phyloP scores from a whole-genome alignment of 2,888 invertebrate genomes.

The Dione vanillae region DNA sequence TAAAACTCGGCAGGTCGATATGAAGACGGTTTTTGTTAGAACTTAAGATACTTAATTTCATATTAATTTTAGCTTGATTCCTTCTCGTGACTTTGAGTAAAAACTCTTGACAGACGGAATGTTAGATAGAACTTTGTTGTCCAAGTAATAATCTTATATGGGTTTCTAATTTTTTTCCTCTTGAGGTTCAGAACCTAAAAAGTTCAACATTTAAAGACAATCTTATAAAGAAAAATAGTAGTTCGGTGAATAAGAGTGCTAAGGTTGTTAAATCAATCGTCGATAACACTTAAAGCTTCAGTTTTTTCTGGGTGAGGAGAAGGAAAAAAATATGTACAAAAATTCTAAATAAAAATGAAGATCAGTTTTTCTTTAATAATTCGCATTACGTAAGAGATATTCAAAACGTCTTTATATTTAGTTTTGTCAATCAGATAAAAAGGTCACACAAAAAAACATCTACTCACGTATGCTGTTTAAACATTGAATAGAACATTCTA shows the following conservation, averaged over 20 bases:
- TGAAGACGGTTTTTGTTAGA: too few species aligned
- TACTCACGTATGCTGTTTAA: constrained; percentile 66
- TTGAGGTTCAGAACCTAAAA: too few species aligned
- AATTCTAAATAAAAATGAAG: not conserved
- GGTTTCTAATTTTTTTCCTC: too few species aligned
- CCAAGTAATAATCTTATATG: too few species aligned
- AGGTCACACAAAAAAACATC: constrained; percentile 50
- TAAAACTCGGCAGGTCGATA: too few species aligned
- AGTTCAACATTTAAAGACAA: not conserved
- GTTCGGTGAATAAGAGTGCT: not conserved
- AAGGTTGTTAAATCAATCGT: not conserved
- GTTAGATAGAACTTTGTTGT: too few species aligned
- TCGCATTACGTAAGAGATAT: not conserved
- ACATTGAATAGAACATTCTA: constrained; percentile 73
- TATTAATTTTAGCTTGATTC: too few species aligned
- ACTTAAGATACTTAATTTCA: too few species aligned
- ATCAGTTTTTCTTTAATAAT: not conserved
- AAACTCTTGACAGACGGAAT: too few species aligned
- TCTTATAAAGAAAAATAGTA: not conserved
- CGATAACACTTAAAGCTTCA: not conserved
- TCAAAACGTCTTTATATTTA: not conserved
- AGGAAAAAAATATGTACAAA: not conserved
- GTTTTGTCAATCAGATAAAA: constrained; percentile 42
- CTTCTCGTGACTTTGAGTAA: too few species aligned
- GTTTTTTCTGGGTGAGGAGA: not conserved